Base-by-base conservation (phyloP, 2,797 vertebrate species). In the Tadarida brasiliensis region DNA sequence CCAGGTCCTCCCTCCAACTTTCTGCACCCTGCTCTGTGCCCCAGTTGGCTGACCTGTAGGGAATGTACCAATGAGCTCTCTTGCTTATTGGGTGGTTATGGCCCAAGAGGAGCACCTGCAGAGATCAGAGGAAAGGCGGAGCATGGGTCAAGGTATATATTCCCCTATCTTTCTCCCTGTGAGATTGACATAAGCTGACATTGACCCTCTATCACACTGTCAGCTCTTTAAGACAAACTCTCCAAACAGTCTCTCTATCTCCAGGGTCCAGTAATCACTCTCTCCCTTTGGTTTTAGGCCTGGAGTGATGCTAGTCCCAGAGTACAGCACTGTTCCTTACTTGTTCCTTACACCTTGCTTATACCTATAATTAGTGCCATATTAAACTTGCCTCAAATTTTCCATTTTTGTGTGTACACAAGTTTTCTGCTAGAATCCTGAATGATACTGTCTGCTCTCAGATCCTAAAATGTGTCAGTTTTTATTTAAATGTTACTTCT, bases 61-160 rank as follows among this genome's bases (percentile, higher is more conserved):
- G 19, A 95, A 11, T 19, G 24, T 2, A 30, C 86, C 51, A 87
- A 10, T 59, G 47, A 44, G 10, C 28, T 82, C 11, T 35, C 39
- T 85, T 95, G 49, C 35, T 84, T 87, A 73, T 56, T 61, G 67
- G 68, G n/a, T 82, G 33, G 9, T 87, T 78, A 90, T 35, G 8
- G 24, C 28, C 26, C 56, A n/a, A 84, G 12, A 26, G 3, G 11
- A 81, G 24, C 14, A 86, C 26, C 51, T 5, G 0, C 85, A 71
- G 85, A 76, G 16, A 81, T 81, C 33, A 54, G 24, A 80, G 3
- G 33, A 15, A 84, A 80, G 0, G 35, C 68, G 15, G 4, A 63
- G 1, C 22, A 5, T 30, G 82, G 14, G 5, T 81, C n/a, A 73
- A 54, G 33, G 15, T 61, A 57, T 22, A 28, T 47, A 65, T 33